phyloP scores from a whole-genome alignment of 2,888 invertebrate genomes.

The Hemistola chrysoprasaria region DNA sequence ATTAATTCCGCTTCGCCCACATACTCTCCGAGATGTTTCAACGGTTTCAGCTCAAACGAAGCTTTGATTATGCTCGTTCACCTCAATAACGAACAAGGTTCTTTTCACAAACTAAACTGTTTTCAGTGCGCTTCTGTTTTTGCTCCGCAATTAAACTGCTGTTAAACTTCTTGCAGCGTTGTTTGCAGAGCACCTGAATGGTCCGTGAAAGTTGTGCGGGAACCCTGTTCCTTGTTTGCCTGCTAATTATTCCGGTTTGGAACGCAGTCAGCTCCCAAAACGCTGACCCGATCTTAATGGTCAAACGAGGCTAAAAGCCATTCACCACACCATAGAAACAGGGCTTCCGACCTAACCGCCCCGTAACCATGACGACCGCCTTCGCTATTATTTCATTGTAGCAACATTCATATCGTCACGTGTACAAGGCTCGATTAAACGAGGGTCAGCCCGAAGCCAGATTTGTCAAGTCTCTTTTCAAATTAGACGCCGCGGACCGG shows the following conservation, averaged over 20 bases:
- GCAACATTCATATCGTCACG: constrained; percentile 77
- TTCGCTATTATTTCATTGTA: constrained; percentile 74
- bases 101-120: constrained; percentile 75
- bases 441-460: constrained; percentile 76
- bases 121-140: constrained; percentile 77
- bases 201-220: constrained; percentile 71
- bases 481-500: constrained; percentile 70
- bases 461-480: constrained; percentile 78
- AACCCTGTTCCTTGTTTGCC: constrained; percentile 72
- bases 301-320: constrained; percentile 73
- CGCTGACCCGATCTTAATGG: constrained; percentile 70
- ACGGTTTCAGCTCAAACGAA: constrained; percentile 50
- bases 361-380: constrained; percentile 76
- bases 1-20: constrained; percentile 36
- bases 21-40: constrained; percentile 46
- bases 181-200: constrained; percentile 78
- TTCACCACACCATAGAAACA: constrained; percentile 62
- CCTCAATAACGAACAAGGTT: constrained; percentile 62
- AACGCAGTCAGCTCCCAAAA: constrained; percentile 67
- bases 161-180: constrained; percentile 79
- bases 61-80: constrained; percentile 50
- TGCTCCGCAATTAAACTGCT: constrained; percentile 79
- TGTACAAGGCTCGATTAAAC: constrained; percentile 71
- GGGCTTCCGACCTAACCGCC: constrained; percentile 57
- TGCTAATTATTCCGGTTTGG: constrained; percentile 74